Percentiles rank a stretch among this genome's conserved stretches.
Evolutionary conservation across 2,797 vertebrate genomes (phyloP).

Genomic region (Salmo trutta): DNA sequence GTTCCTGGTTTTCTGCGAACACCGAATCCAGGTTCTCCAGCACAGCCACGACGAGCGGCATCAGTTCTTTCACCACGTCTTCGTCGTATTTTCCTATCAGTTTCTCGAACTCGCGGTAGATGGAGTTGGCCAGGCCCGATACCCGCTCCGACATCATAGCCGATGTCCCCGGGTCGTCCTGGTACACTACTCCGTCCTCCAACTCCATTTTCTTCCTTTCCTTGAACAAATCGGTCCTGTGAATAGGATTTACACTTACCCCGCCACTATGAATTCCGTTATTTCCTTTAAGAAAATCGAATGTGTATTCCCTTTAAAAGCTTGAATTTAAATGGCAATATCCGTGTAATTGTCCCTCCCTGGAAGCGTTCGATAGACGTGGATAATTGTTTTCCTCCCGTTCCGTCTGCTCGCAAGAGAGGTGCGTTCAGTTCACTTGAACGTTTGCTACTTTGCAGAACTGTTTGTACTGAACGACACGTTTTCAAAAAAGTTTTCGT

Average conservation of each 20-base stretch:
- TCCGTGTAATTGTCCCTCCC: constrained; percentile 39
- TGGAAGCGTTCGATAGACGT: constrained; percentile 59
- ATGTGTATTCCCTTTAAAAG: constrained; percentile 24
- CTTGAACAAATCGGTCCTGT: constrained; percentile 49
- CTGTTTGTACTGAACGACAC: no score
- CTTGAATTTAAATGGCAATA: constrained; percentile 42
- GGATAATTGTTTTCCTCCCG: constrained; percentile 52
- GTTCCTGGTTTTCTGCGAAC: constrained; percentile 92
- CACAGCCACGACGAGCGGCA: constrained; percentile 92
- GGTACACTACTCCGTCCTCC: constrained; percentile 94
- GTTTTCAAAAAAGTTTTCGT: no score
- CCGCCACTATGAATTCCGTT: constrained; percentile 48
- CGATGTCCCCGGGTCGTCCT: constrained; percentile 87
- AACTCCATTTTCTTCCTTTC: constrained; percentile 83
- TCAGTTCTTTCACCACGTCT: constrained; percentile 93
- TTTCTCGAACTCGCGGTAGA: constrained; percentile 94
- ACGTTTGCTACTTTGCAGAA: no score
- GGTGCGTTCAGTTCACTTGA: no score
- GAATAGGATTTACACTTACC: constrained; percentile 33
- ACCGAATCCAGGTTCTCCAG: constrained; percentile 94
- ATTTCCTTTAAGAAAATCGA: constrained; percentile 7
- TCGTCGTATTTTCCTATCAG: constrained; percentile 92
- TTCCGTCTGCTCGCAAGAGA: constrained; percentile 34
- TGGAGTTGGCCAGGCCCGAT: constrained; percentile 92
- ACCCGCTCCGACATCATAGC: constrained; percentile 94